phyloP scores from a whole-genome alignment of 37 sponge, comb jelly and placozoan species.

The Lycopodina hypogea region DNA sequence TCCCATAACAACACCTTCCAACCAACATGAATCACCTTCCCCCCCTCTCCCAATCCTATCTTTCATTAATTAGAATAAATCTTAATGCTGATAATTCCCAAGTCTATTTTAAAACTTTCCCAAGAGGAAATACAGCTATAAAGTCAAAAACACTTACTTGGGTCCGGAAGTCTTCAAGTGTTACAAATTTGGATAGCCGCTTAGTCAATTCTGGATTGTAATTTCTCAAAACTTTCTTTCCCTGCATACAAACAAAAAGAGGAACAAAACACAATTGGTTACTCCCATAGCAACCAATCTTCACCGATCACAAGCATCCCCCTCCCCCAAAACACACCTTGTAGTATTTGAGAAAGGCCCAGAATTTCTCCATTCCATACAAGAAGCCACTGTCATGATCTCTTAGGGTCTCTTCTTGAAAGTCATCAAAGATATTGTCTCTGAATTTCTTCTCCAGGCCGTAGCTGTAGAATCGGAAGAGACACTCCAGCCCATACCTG shows the following conservation, averaged over 20 bases:
- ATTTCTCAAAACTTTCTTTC: conserved; percentile 44
- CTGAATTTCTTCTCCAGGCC: conserved; percentile 96
- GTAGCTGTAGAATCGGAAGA: conserved; percentile 99
- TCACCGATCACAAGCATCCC: too few species aligned
- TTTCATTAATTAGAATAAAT: too few species aligned
- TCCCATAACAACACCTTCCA: too few species aligned
- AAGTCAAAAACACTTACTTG: neutral
- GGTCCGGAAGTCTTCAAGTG: conserved; percentile 88
- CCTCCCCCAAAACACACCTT: too few species aligned
- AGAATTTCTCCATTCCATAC: conserved; percentile 99
- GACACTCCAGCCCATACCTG: conserved; percentile 98
- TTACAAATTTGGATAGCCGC: conserved; percentile 71
- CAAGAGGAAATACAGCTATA: too few species aligned
- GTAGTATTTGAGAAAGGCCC: conserved; percentile 99
- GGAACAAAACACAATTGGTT: too few species aligned
- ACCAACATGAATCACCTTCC: too few species aligned
- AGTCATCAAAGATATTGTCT: conserved; percentile 81
- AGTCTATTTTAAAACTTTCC: too few species aligned
- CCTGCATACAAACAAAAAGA: conserved; percentile 28
- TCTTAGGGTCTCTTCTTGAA: conserved; percentile 86
- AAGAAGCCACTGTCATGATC: conserved; percentile 79
- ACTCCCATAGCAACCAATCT: too few species aligned
- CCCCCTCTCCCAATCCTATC: too few species aligned
- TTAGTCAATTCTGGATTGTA: conserved; percentile 52
- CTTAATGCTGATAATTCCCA: too few species aligned